Evolutionary conservation across 2,797 vertebrate species (phyloP).

Genomic region (Sciurus carolinensis): DNA sequence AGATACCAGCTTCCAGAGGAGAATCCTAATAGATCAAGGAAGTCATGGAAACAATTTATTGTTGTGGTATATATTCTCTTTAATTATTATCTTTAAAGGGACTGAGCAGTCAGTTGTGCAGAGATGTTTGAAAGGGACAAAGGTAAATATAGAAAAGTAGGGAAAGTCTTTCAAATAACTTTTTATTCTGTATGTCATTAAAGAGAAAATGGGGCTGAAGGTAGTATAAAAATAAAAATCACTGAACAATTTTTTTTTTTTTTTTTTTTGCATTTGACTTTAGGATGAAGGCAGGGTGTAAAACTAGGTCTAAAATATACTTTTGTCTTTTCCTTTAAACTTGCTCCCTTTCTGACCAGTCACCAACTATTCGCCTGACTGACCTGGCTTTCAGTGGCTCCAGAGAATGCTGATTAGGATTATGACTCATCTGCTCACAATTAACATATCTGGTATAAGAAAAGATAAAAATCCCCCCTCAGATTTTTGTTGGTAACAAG

Average conservation of each 20-base stretch:
- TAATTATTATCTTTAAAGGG: not conserved
- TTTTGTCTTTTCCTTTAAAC: not conserved
- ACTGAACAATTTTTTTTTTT: not conserved
- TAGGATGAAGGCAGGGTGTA: not conserved
- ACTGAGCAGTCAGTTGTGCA: not conserved
- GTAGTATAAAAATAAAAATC: slow-evolving; percentile 19
- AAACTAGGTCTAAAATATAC: not conserved
- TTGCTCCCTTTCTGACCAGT: not conserved
- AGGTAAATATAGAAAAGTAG: not conserved
- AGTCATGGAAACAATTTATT: slow-evolving; percentile 62
- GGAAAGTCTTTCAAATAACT: not conserved
- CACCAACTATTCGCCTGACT: not conserved
- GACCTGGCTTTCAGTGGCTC: slow-evolving; percentile 7
- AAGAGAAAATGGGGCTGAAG: not conserved
- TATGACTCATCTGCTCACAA: not conserved
- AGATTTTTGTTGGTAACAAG: not conserved
- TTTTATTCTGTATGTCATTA: not conserved
- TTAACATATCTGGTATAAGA: not conserved
- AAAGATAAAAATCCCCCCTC: not conserved
- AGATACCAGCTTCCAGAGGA: slow-evolving; percentile 32
- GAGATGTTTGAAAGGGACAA: not conserved
- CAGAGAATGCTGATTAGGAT: slow-evolving; percentile 6
- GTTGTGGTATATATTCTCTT: not conserved
- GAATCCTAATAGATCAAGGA: slow-evolving; percentile 14
- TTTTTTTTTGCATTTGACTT: not conserved